Evolutionary conservation across 2,888 invertebrate genomes (phyloP), one percentile per base, ranked within the genome.

Genomic region (Tenthredo livida): DNA sequence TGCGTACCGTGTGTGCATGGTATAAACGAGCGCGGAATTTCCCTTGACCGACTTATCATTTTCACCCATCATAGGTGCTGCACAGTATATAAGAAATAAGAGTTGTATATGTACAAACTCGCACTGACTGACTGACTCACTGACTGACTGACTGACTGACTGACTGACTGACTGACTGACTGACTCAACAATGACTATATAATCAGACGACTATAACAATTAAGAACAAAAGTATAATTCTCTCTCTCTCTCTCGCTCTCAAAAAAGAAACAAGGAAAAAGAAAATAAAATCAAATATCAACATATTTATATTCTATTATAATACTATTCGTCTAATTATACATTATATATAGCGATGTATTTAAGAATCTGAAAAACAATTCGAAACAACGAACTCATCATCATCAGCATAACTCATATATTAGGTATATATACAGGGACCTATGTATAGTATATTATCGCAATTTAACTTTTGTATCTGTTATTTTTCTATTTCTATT

Each of bases 11-110:
- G 67, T 67, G 67, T 67, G 43, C n/a, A 73, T 15, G 40, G 21
- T 58, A 78, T 54, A 61, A 80, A 61, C 58, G 80, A 61, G 80
- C 61, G 80, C 80, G 80, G 80, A 80, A 80, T 80, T 80, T 80
- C 80, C 80, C 80, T 80, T 80, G 80, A 80, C 80, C 80, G 80
- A 80, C 80, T 80, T 80, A 80, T 80, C 61, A 80, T 80, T 80
- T 77, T 77, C 77, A 77, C 77, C 54, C 77, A 77, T 77, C 77
- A 50, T 77, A 77, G 77, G 54, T 77, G 73, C 43, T 29, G 9
- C 37, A 17, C 10, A 25, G 43, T 75, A 75, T 75, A 75, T 37
- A 12, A 47, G 25, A 17, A 47, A n/a, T 9, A 70, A 37, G 15
- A 7, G 70, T 70, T 29, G 67, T 67, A 70, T 67, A 70, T 37